Conservation (phyloP, 2,888 invertebrate species). For the Capitulum mitella region DNA sequence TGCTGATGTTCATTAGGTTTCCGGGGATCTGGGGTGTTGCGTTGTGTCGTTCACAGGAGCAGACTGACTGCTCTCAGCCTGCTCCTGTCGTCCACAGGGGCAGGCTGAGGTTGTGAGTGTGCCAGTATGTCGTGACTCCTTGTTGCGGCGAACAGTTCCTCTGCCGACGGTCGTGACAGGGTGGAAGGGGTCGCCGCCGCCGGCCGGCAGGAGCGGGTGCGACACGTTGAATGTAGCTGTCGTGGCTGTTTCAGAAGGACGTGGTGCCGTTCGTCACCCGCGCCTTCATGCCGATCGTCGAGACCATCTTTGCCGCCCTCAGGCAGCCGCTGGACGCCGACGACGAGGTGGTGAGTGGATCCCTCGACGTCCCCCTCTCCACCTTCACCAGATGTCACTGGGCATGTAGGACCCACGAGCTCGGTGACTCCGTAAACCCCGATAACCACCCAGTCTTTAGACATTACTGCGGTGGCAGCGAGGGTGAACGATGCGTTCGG, state of each 20-base stretch:
- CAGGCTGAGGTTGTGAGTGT: not conserved
- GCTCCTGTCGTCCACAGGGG: not conserved
- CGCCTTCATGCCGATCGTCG: conserved; percentile 49
- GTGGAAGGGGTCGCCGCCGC: not conserved
- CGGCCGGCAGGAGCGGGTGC: not conserved
- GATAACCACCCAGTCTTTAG: too few species aligned
- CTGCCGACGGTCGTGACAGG: too few species aligned
- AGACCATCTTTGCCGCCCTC: conserved; percentile 46
- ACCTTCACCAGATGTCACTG: too few species aligned
- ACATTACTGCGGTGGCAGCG: too few species aligned
- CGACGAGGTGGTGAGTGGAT: conserved; percentile 43
- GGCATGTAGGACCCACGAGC: not conserved
- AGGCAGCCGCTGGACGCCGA: conserved; percentile 45
- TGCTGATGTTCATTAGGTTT: too few species aligned
- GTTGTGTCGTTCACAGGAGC: not conserved
- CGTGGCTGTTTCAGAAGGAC: conserved; percentile 46
- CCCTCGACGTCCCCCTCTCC: too few species aligned
- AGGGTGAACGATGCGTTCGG: too few species aligned
- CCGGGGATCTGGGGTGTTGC: too few species aligned
- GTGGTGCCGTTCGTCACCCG: conserved; percentile 48
- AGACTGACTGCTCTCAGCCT: not conserved
- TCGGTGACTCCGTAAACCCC: too few species aligned
- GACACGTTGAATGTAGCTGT: conserved; percentile 31
- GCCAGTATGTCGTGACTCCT: too few species aligned
- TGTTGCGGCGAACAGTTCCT: too few species aligned